phyloP scores from a whole-genome alignment of 1,140 invertebrate genomes.

The Zaprionus nigranus region DNA sequence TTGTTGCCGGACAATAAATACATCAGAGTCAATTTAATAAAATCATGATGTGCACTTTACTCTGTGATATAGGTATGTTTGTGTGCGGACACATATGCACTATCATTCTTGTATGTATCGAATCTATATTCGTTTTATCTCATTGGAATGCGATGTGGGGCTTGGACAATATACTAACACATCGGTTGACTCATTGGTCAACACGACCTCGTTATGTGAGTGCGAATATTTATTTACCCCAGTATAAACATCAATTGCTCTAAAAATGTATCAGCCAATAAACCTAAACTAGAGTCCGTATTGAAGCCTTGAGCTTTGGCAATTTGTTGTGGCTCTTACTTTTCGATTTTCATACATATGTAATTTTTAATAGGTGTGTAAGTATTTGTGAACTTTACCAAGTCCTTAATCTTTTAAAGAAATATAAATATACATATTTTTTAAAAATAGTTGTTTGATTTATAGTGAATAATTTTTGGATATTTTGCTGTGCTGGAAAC shows the following conservation, averaged over 20 bases:
- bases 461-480: background rate
- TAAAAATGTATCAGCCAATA: conserved; percentile 68
- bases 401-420: background rate
- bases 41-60: conserved; percentile 84
- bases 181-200: conserved; percentile 1
- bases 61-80: conserved; percentile 50
- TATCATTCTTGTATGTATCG: conserved; percentile 59
- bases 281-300: conserved; percentile 72
- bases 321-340: conserved; percentile 55
- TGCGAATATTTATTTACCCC: conserved; percentile 21
- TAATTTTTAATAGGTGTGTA: too few relatives aligned
- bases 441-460: background rate
- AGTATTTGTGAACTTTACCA: too few relatives aligned
- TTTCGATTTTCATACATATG: conserved; percentile 2
- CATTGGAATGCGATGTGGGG: conserved; percentile 73
- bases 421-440: background rate
- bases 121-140: conserved; percentile 74
- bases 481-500: background rate
- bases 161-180: conserved; percentile 23
- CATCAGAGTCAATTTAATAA: conserved; percentile 85
- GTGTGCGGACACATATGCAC: conserved; percentile 28
- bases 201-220: conserved; percentile 2
- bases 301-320: conserved; percentile 41
- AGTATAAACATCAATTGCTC: conserved; percentile 59
- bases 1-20: conserved; percentile 84